Conservation (phyloP, 1,140 invertebrate species). For the Drosophila suzukii region DNA sequence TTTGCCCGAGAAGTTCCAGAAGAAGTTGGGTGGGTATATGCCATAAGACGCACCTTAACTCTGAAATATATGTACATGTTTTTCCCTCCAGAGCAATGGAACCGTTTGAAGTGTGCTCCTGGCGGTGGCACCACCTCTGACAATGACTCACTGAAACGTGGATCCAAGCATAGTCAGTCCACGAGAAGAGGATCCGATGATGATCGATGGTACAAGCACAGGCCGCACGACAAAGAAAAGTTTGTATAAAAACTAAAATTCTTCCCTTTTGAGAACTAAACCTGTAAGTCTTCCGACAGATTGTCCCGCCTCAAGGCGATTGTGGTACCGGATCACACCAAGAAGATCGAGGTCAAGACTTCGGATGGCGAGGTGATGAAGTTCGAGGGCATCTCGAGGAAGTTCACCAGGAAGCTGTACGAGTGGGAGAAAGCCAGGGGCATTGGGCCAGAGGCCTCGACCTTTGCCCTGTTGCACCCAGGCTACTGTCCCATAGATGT, state of each 20-base stretch:
- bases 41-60: neutral
- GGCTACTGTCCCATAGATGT: conserved; percentile 85
- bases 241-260: conserved; percentile 10
- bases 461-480: conserved; percentile 90
- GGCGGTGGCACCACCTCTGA: conserved; percentile 60
- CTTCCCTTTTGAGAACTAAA: neutral
- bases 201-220: conserved; percentile 77
- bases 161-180: conserved; percentile 59
- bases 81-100: conserved; percentile 87
- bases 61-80: neutral
- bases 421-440: conserved; percentile 95
- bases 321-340: conserved; percentile 85
- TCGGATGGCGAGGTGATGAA: conserved; percentile 90
- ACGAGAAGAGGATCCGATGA: conserved; percentile 65
- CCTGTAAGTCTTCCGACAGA: conserved; percentile 67
- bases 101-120: conserved; percentile 85
- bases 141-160: conserved; percentile 73
- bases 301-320: conserved; percentile 88
- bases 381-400: conserved; percentile 93
- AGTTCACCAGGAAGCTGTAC: conserved; percentile 94
- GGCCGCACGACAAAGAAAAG: conserved; percentile 79
- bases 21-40: conserved; percentile 86
- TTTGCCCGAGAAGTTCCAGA: conserved; percentile 89
- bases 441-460: conserved; percentile 92
- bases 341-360: conserved; percentile 92